Base-by-base conservation (phyloP, 2,888 invertebrate genomes). In the Drosophila mettleri region DNA sequence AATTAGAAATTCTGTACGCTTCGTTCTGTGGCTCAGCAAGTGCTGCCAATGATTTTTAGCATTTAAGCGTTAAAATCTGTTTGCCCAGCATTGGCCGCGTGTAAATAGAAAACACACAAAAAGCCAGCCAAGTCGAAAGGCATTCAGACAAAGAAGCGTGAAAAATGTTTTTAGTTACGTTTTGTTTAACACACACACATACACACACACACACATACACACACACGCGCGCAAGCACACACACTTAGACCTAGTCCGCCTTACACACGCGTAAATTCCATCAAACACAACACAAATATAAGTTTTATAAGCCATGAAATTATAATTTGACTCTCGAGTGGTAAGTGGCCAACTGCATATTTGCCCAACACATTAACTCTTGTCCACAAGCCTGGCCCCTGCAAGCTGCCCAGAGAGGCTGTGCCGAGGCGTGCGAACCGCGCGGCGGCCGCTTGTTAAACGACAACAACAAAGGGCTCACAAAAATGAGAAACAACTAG, bases 1-100 rank as follows among this genome's bases (percentile, higher is more conserved):
- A 85, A 88, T 85, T 85, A 88, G 77, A 81, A 85, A 88, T 88
- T 88, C 73, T 86, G 73, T 77, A 81, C 77, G 84, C 85, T 85
- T 84, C 71, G 86, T 80, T 81, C 65, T 76, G 58, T 31, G 20
- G 36, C 51, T 52, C 22, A 14, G 31, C 54, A 33, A 34, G 31
- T 61, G 52, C 51, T 54, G 63, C 16, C 64, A 53, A 73, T 74
- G 77, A 83, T 84, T 84, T 88, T 85, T 88, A 88, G 85, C 89
- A 85, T 86, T 85, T 84, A 79, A 88, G 84, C 85, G 85, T 85
- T 88, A 85, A 85, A 88, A 88, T 81, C 79, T 85, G 87, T 85
- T 85, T 85, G 69, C 69, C 68, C 39, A 71, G 71, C 69, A 38
- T 38, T 49, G 62, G 59, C 52, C 27, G 29, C 46, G 20, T 49